Conservation (phyloP, 2,888 invertebrate genomes). For the Anaspis maculata region DNA sequence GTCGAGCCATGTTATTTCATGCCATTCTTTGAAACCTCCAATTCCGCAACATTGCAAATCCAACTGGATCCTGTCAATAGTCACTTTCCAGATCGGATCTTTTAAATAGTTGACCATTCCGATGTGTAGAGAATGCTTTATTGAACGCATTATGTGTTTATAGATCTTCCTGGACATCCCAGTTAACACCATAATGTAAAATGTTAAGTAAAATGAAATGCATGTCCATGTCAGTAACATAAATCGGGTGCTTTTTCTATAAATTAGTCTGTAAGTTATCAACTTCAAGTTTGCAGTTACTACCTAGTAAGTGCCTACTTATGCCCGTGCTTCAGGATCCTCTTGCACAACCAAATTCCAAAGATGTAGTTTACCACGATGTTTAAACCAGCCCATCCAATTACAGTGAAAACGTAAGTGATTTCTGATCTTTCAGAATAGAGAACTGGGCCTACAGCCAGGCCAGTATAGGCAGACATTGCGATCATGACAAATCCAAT, state of each 20-base stretch:
- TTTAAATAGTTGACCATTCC: conserved; percentile 51
- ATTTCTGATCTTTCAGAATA: conserved; percentile 38
- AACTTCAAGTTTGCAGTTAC: conserved; percentile 2
- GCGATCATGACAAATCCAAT: conserved; percentile 32
- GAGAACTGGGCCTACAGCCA: conserved; percentile 33
- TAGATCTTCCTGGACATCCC: conserved; percentile 33
- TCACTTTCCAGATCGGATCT: conserved; percentile 49
- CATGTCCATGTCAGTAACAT: conserved; percentile 36
- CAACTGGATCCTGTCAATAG: conserved; percentile 51
- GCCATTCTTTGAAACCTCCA: conserved; percentile 50
- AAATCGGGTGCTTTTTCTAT: conserved; percentile 38
- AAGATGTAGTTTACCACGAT: conserved; percentile 35
- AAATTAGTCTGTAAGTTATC: conserved; percentile 13
- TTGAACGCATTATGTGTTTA: conserved; percentile 36
- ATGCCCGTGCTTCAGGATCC: conserved; percentile 35
- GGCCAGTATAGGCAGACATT: conserved; percentile 33
- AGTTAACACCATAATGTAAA: conserved; percentile 34
- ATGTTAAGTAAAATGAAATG: conserved; percentile 32
- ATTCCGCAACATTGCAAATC: conserved; percentile 50
- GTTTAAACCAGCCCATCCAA: conserved; percentile 36
- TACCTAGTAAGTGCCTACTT: conserved; percentile 28
- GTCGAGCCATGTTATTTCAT: conserved; percentile 51
- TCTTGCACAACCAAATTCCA: conserved; percentile 36
- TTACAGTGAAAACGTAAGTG: conserved; percentile 36
- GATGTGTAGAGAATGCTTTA: conserved; percentile 47